Evolutionary conservation across 1,140 invertebrate species (phyloP).

Genomic region (Aphelinus atriplicis): DNA sequence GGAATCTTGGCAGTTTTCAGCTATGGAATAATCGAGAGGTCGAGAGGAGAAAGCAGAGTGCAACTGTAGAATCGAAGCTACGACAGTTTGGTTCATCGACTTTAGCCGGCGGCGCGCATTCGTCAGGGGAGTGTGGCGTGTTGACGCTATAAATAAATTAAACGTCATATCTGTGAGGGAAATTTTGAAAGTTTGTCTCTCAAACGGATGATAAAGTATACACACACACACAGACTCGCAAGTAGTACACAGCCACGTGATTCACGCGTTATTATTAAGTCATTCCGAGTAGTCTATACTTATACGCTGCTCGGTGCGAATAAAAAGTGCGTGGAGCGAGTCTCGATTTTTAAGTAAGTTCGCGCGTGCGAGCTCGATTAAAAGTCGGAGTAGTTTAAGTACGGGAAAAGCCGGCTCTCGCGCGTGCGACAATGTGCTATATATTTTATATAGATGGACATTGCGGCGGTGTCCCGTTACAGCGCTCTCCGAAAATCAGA

Average conservation of each 20-base stretch:
- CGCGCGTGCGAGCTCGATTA: too few relatives aligned
- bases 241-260: slow-evolving; percentile 38
- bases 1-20: too few relatives aligned
- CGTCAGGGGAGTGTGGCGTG: background rate
- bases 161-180: slow-evolving; percentile 14
- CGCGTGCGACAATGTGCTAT: too few relatives aligned
- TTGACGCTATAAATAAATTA: slow-evolving; percentile 26
- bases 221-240: background rate
- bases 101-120: background rate
- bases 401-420: too few relatives aligned
- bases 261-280: slow-evolving; percentile 48
- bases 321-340: too few relatives aligned
- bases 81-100: slow-evolving; percentile 5
- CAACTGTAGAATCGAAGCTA: too few relatives aligned
- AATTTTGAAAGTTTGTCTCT: slow-evolving; percentile 29
- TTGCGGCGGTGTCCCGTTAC: slow-evolving; percentile 34
- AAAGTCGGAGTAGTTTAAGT: too few relatives aligned
- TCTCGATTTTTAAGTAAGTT: too few relatives aligned
- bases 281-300: slow-evolving; percentile 28
- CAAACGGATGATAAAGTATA: slow-evolving; percentile 18
- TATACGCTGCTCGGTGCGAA: too few relatives aligned
- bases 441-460: slow-evolving; percentile 17
- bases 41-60: too few relatives aligned
- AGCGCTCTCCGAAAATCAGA: slow-evolving; percentile 33
- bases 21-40: too few relatives aligned